Conservation (phyloP, 2,888 invertebrate species). For the Melanchra persicariae region DNA sequence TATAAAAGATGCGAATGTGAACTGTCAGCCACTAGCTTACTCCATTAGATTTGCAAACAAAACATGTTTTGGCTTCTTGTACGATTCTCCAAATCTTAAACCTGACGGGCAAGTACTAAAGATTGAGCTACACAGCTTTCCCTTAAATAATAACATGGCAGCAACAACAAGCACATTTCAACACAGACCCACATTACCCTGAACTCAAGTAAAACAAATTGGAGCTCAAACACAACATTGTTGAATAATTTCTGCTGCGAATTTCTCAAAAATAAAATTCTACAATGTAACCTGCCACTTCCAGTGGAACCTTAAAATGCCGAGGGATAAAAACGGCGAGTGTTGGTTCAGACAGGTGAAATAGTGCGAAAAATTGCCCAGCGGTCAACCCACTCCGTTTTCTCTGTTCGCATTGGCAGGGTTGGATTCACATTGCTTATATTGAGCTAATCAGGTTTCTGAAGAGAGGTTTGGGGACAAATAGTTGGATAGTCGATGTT, state of each 20-base stretch:
- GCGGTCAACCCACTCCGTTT: constrained; percentile 79
- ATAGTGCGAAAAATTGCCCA: constrained; percentile 88
- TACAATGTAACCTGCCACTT: constrained; percentile 63
- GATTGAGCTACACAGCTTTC: too few species aligned
- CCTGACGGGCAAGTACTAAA: too few species aligned
- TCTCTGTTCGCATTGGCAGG: constrained; percentile 58
- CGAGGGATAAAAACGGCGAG: constrained; percentile 73
- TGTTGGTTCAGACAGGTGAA: constrained; percentile 87
- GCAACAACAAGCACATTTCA: background rate
- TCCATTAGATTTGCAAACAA: too few species aligned
- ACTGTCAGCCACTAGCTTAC: too few species aligned
- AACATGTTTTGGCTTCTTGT: too few species aligned
- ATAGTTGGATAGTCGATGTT: constrained; percentile 1
- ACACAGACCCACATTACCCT: background rate
- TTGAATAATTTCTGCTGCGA: constrained; percentile 31
- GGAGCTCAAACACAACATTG: constrained; percentile 38
- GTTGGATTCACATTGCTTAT: constrained; percentile 63
- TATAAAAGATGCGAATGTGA: too few species aligned
- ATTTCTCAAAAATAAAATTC: constrained; percentile 61
- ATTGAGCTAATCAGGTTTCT: constrained; percentile 60
- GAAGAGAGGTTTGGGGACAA: constrained; percentile 14
- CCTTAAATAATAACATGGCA: too few species aligned
- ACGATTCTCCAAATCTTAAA: too few species aligned
- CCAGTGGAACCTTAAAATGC: constrained; percentile 63
- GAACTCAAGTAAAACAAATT: constrained; percentile 45